phyloP scores from a whole-genome alignment of 2,888 invertebrate genomes.

The Peribatodes rhomboidaria region DNA sequence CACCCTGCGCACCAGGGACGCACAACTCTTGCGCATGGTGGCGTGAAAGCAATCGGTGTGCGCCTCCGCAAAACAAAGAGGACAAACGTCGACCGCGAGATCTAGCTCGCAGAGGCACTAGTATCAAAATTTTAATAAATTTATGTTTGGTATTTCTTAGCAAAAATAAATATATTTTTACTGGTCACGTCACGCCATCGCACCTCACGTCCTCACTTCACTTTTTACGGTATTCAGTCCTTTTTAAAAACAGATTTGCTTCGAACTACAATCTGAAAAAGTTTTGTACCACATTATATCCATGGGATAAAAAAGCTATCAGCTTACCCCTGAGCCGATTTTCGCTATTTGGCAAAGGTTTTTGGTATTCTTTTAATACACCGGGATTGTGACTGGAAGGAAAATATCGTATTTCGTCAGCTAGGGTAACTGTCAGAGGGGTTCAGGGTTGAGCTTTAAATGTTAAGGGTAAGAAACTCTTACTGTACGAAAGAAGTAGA shows the following conservation, averaged over 20 bases:
- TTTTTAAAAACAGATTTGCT: conserved; percentile 5
- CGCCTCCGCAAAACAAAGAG: no score
- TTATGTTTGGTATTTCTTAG: no score
- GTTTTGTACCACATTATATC: conserved; percentile 25
- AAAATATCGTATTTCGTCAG: conserved; percentile 10
- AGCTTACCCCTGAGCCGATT: conserved; percentile 14
- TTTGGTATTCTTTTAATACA: conserved; percentile 13
- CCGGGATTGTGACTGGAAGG: background rate
- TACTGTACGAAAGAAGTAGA: no score
- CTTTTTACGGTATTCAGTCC: conserved; percentile 13
- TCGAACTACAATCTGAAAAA: conserved; percentile 17
- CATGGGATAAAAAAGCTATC: conserved; percentile 26
- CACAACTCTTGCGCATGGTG: no score
- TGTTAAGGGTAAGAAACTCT: no score
- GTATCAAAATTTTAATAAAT: no score
- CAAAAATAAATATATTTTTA: no score
- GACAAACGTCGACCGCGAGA: no score
- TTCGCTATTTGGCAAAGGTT: conserved; percentile 14
- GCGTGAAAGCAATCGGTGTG: no score
- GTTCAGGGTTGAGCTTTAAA: background rate
- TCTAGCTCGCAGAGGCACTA: no score
- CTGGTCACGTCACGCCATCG: background rate
- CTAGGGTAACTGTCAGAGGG: background rate
- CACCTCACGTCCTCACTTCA: background rate
- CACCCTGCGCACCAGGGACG: no score